phyloP scores from a whole-genome alignment of 2,888 invertebrate species.

The Diplazon laetatorius region DNA sequence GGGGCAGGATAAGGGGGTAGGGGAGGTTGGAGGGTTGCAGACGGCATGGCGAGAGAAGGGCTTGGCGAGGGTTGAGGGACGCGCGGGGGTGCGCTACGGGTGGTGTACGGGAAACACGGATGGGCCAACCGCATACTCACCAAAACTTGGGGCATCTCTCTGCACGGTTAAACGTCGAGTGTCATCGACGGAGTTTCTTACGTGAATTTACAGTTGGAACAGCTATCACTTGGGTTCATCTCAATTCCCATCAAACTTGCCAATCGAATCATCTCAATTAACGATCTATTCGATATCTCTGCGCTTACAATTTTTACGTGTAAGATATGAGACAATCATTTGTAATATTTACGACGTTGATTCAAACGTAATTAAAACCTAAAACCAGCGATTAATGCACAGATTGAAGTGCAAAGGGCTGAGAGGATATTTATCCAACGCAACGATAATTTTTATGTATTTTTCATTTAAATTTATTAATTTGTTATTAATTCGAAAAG shows the following conservation, averaged over 20 bases:
- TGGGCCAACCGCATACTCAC: constrained; percentile 31
- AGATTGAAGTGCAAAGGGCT: background rate
- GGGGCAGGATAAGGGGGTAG: too few species aligned
- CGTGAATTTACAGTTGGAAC: constrained; percentile 30
- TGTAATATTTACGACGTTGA: too few species aligned
- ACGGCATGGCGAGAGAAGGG: constrained; percentile 38
- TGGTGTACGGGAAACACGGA: constrained; percentile 40
- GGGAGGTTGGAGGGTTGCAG: constrained; percentile 28
- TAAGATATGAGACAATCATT: background rate
- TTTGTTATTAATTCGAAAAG: too few species aligned
- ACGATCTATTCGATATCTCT: too few species aligned
- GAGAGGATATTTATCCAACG: background rate
- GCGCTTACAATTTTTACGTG: too few species aligned
- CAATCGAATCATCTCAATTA: background rate
- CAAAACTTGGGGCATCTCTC: constrained; percentile 42
- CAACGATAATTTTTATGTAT: too few species aligned
- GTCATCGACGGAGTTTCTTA: constrained; percentile 36
- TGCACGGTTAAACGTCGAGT: constrained; percentile 41
- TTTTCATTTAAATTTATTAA: too few species aligned
- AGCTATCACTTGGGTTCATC: background rate
- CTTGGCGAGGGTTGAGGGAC: constrained; percentile 20
- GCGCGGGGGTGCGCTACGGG: constrained; percentile 13
- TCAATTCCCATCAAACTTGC: constrained; percentile 3
- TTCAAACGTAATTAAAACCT: too few species aligned
- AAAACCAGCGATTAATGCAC: too few species aligned